Evolutionary conservation across 2,888 invertebrate species (phyloP).

Genomic region (Cepaea hortensis): DNA sequence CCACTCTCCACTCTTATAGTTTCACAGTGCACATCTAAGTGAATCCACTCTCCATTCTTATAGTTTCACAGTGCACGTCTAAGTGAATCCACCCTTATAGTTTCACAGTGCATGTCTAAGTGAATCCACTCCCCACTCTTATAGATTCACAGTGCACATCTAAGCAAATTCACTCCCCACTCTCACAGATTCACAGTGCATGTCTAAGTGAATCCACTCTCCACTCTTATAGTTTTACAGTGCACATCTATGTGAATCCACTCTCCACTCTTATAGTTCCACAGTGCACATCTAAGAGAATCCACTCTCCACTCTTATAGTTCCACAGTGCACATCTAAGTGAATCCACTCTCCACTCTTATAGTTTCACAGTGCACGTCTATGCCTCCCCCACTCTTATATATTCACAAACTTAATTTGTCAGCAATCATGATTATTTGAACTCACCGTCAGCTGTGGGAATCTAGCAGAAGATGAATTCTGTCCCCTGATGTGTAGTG

Average conservation of each 20-base stretch:
- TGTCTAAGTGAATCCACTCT: too few species aligned
- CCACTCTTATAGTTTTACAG: too few species aligned
- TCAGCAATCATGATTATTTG: not conserved
- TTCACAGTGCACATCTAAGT: too few species aligned
- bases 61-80: too few species aligned
- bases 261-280: not conserved
- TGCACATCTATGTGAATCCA: not conserved
- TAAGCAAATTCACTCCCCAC: too few species aligned
- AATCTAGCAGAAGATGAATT: constrained; percentile 24
- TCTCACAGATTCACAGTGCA: too few species aligned
- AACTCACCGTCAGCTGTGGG: constrained; percentile 38
- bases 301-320: not conserved
- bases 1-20: too few species aligned
- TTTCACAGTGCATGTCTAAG: too few species aligned
- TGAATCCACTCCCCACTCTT: too few species aligned
- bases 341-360: not conserved
- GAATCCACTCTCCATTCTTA: too few species aligned
- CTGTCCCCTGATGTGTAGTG: constrained; percentile 38
- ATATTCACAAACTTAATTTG: not conserved
- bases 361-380: not conserved
- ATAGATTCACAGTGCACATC: too few species aligned
- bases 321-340: not conserved
- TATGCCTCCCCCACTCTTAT: not conserved
- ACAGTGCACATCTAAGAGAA: not conserved
- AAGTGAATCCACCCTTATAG: too few species aligned